A percentile compares a stretch with the other conserved stretches of the same genome.
These are phyloP conservation scores for Heliornis fulica DNA, from an alignment of 2,113 vertebrate species.

Conservation along the genomic window DNA sequence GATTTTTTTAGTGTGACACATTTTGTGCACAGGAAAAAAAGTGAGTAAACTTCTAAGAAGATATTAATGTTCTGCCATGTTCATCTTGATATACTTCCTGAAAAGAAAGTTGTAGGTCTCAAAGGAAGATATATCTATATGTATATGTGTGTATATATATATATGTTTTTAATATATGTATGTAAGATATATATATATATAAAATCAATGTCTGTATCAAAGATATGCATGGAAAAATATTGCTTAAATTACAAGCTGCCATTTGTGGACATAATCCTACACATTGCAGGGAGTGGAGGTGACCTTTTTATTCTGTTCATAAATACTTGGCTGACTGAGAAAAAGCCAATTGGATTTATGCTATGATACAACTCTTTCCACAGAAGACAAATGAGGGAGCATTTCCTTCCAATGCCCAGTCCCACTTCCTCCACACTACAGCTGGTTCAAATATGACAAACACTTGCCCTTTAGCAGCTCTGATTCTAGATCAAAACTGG, in stretches of 20 bases:
- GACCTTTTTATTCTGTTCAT: constrained; percentile 37
- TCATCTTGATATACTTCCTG: not conserved
- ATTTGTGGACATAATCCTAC: not conserved
- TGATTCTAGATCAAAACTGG: constrained; percentile 21
- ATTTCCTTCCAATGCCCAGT: not conserved
- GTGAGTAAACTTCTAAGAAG: not conserved
- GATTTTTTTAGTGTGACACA: not conserved
- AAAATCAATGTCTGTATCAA: not conserved
- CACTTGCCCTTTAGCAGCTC: not conserved
- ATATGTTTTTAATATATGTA: too few species aligned
- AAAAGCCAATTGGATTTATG: constrained; percentile 45
- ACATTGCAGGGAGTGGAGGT: not conserved
- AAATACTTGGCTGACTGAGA: constrained; percentile 16
- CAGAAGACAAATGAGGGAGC: not conserved
- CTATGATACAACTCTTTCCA: not conserved
- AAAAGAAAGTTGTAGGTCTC: not conserved
- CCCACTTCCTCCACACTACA: not conserved
- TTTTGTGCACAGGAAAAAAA: not conserved
- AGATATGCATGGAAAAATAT: not conserved
- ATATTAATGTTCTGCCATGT: not conserved
- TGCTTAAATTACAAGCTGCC: not conserved
- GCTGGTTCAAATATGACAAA: not conserved
- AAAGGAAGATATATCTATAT: too few species aligned
- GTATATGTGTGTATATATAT: too few species aligned
- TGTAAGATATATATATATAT: too few species aligned